These are phyloP conservation scores for Ceriagrion tenellum DNA, from an alignment of 2,888 invertebrate genomes.

Conservation along the genomic window DNA sequence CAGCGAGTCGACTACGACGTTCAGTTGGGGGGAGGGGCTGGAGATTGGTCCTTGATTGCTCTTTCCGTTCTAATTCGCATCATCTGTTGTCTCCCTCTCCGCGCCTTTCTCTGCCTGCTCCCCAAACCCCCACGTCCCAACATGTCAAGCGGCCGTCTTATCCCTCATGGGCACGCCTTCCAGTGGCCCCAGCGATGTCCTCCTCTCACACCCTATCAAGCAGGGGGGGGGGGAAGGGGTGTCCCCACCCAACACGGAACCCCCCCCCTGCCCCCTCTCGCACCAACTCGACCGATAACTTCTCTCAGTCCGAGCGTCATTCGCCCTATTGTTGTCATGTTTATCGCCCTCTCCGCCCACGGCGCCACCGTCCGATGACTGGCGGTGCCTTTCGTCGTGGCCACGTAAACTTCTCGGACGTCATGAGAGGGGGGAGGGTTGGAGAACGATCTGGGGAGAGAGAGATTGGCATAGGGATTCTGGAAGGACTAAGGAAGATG, in stretches of 20 bases:
- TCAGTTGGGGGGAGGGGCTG: background rate
- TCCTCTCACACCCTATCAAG: background rate
- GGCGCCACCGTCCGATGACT: slow-evolving; percentile 35
- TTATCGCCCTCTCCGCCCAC: slow-evolving; percentile 17
- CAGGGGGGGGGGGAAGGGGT: no score
- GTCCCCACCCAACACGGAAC: no score
- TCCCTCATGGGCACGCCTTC: background rate
- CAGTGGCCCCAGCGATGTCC: background rate
- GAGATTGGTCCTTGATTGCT: slow-evolving; percentile 38
- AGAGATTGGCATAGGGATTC: background rate
- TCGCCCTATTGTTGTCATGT: slow-evolving; percentile 48
- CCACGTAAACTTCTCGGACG: slow-evolving; percentile 37
- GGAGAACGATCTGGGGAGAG: no score
- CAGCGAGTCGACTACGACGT: background rate
- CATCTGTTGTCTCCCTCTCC: background rate
- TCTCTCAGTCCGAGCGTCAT: background rate
- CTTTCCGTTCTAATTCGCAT: slow-evolving; percentile 56
- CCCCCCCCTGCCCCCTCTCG: background rate
- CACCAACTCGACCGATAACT: slow-evolving; percentile 29
- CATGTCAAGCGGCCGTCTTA: background rate
- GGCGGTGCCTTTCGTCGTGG: slow-evolving; percentile 47
- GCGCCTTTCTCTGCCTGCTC: background rate
- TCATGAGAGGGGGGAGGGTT: background rate
- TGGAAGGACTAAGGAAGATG: background rate
- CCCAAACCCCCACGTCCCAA: background rate